These are phyloP conservation scores for Myotis yumanensis DNA, from an alignment of 2,113 vertebrate species.

Conservation along the genomic window DNA sequence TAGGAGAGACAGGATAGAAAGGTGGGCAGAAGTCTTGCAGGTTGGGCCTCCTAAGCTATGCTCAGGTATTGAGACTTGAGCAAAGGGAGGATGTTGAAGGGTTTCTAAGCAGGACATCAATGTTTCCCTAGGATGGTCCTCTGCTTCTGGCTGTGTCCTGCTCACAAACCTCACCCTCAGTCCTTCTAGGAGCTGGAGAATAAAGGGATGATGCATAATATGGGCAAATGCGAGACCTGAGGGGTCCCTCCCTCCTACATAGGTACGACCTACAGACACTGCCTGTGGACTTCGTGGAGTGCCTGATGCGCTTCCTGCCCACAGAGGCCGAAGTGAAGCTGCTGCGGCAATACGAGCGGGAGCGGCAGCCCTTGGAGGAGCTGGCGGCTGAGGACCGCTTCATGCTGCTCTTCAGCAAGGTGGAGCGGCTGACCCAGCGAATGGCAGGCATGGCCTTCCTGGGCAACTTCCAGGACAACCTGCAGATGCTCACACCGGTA, in stretches of 20 bases:
- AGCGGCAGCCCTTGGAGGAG: slow-evolving; percentile 92
- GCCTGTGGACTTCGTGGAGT: slow-evolving; percentile 96
- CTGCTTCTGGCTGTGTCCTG: not conserved
- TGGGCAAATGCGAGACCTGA: not conserved
- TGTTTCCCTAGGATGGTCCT: not conserved
- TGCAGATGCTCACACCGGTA: slow-evolving; percentile 95
- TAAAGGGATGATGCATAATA: not conserved
- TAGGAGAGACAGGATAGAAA: not conserved
- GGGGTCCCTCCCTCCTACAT: not conserved
- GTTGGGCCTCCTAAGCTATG: not conserved
- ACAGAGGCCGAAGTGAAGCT: slow-evolving; percentile 92
- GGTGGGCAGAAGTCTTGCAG: not conserved
- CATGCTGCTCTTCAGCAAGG: slow-evolving; percentile 96
- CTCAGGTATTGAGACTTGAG: not conserved
- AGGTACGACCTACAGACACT: slow-evolving; percentile 94
- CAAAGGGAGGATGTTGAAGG: not conserved
- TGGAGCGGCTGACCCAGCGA: slow-evolving; percentile 94
- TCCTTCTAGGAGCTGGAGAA: not conserved
- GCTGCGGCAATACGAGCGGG: slow-evolving; percentile 93
- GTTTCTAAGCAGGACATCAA: not conserved
- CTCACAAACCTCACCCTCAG: not conserved
- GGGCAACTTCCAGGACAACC: slow-evolving; percentile 93
- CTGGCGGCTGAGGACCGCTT: slow-evolving; percentile 95
- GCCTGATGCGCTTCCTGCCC: slow-evolving; percentile 95
- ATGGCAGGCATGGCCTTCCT: slow-evolving; percentile 98